These are phyloP conservation scores for Cephalopterus ornatus DNA, from an alignment of 2,113 vertebrate species.

Conservation along the genomic window DNA sequence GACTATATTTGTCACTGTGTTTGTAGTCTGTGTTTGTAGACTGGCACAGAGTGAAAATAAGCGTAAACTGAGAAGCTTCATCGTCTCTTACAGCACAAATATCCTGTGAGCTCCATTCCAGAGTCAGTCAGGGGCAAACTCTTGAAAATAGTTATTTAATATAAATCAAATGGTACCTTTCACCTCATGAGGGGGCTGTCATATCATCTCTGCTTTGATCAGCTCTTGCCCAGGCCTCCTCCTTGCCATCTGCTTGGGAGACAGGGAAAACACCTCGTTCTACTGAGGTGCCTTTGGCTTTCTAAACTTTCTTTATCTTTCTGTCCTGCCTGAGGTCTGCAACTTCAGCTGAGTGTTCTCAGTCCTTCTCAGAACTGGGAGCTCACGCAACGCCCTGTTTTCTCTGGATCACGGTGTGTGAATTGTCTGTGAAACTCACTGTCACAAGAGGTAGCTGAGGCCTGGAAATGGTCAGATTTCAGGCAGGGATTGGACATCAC, in stretches of 20 bases:
- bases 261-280: neutral
- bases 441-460: rapidly evolving
- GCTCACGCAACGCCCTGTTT: neutral
- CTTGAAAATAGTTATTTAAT: neutral
- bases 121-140: neutral
- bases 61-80: neutral
- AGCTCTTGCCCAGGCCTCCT: neutral
- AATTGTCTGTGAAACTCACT: neutral
- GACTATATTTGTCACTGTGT: neutral
- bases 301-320: neutral
- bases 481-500: neutral
- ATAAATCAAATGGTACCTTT: neutral
- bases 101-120: neutral
- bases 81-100: neutral
- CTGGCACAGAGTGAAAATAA: neutral
- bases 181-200: neutral
- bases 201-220: neutral
- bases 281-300: neutral
- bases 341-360: neutral
- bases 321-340: neutral
- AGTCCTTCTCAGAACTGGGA: neutral
- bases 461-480: neutral
- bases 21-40: neutral
- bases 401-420: neutral
- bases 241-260: neutral